Evolutionary conservation across 2,797 vertebrate species (phyloP).

Genomic region (Spheniscus humboldti): DNA sequence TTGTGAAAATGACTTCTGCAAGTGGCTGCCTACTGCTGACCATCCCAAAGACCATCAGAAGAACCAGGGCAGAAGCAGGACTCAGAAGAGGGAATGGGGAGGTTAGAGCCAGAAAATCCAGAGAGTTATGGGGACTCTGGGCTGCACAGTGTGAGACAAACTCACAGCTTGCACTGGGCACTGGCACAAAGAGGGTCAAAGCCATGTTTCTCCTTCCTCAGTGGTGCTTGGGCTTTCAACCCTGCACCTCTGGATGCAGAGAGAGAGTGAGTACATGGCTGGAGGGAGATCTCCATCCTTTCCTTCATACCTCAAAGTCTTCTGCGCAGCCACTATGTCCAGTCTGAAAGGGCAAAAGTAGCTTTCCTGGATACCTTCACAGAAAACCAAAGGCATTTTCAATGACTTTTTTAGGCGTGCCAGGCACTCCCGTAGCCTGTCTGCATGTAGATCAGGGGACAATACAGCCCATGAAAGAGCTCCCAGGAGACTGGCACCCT

Average conservation of each 20-base stretch:
- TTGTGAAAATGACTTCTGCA: not conserved
- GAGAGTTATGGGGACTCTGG: not conserved
- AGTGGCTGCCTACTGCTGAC: not conserved
- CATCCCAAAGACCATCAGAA: not conserved
- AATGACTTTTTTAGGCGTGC: not conserved
- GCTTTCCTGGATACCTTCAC: not conserved
- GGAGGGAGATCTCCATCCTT: not conserved
- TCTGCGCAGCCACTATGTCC: fast-evolving
- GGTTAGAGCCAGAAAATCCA: not conserved
- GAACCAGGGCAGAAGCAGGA: not conserved
- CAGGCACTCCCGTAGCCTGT: not conserved
- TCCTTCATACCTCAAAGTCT: not conserved
- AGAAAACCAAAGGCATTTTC: not conserved
- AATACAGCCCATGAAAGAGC: not conserved
- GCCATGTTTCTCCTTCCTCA: not conserved
- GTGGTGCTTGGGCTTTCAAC: not conserved
- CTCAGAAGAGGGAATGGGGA: not conserved
- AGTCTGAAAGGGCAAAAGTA: not conserved
- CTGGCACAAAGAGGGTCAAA: not conserved
- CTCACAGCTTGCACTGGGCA: fast-evolving
- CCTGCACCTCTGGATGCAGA: not conserved
- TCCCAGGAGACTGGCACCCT: not conserved
- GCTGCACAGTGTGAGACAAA: not conserved
- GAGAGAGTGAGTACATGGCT: not conserved
- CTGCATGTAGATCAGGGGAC: not conserved